Percentiles rank a stretch among this genome's conserved stretches.
Conservation (phyloP, 1,140 invertebrate genomes). For the Metaphire vulgaris region DNA sequence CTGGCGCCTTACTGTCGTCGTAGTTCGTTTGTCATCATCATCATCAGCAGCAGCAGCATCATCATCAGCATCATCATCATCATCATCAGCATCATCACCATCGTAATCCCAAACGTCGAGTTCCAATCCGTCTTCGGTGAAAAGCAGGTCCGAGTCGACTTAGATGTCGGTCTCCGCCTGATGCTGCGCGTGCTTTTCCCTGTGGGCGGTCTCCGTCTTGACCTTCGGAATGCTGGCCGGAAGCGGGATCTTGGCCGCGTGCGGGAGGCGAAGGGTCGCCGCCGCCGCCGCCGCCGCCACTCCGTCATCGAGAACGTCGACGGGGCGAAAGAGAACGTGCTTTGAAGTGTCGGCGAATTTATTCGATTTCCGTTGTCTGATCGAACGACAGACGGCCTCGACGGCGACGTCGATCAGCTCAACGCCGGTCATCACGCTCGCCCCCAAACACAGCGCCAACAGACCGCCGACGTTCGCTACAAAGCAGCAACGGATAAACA, state of each 20-base stretch:
- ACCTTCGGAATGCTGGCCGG: neutral
- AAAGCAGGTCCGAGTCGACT: no score
- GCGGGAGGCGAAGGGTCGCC: neutral
- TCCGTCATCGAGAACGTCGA: neutral
- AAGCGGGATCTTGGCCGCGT: neutral
- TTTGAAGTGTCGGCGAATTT: slow-evolving; percentile 1
- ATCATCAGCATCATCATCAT: no score
- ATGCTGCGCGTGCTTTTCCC: neutral
- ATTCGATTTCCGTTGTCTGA: neutral
- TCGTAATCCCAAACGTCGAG: no score
- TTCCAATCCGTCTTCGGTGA: no score
- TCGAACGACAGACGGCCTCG: neutral
- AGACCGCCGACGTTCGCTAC: neutral
- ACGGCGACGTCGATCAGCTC: neutral
- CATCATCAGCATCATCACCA: no score
- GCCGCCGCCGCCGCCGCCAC: no score
- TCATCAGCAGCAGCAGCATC: no score
- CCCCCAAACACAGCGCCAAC: neutral
- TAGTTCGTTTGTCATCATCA: no score
- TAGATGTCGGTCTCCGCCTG: neutral
- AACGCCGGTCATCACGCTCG: neutral
- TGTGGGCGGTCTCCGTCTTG: neutral
- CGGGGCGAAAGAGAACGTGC: neutral
- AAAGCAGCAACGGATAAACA: no score
- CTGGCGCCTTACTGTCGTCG: no score